Evolutionary conservation across 37 sponge, comb jelly and placozoan genomes (phyloP).

Genomic region (Halisarca cf. caerulea): DNA sequence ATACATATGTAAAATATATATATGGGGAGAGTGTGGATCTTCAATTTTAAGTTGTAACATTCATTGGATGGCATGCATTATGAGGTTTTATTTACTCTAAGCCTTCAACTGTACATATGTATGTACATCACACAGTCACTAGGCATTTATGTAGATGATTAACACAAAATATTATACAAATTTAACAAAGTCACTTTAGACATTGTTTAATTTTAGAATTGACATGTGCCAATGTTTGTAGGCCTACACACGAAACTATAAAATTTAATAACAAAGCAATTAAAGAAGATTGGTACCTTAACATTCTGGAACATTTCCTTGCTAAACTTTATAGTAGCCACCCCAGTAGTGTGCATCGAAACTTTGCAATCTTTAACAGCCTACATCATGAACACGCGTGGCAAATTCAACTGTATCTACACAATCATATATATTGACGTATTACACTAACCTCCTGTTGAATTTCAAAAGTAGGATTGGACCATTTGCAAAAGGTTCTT

Average conservation of each 20-base stretch:
- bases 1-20: background rate
- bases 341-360: slow-evolving; percentile 8
- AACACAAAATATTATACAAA: no score
- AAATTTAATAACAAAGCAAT: background rate
- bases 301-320: slow-evolving; percentile 61
- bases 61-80: background rate
- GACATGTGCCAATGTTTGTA: no score
- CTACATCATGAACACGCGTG: background rate
- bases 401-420: background rate
- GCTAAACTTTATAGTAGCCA: slow-evolving; percentile 65
- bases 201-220: no score
- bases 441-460: slow-evolving; percentile 4
- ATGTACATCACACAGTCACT: background rate
- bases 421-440: background rate
- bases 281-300: slow-evolving; percentile 30
- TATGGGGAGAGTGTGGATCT: background rate
- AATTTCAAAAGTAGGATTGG: slow-evolving; percentile 29
- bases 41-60: background rate
- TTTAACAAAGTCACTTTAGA: no score
- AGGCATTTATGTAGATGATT: no score
- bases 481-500: background rate
- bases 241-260: no score
- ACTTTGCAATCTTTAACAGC: background rate
- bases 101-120: background rate
- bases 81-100: background rate